A percentile compares a stretch with the other conserved stretches of the same genome.
phyloP scores from a whole-genome alignment of 2,888 invertebrate genomes.

The Holacanthella duospinosa region DNA sequence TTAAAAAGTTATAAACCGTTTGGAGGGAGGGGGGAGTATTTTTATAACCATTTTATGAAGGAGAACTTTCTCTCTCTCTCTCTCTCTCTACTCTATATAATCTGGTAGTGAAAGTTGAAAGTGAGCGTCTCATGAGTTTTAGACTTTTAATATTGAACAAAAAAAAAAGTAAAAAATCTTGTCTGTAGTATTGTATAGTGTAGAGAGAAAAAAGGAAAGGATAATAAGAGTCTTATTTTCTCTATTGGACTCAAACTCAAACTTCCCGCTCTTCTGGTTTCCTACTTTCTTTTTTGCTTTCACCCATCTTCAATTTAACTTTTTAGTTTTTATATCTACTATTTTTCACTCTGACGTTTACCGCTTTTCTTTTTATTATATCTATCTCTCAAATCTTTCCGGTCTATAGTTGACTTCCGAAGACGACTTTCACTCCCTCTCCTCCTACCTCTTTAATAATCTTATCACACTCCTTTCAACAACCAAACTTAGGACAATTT shows the following conservation, averaged over 20 bases:
- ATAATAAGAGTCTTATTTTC: no score
- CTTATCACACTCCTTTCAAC: background rate
- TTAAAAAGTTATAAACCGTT: background rate
- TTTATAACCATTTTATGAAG: background rate
- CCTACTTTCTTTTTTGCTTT: background rate
- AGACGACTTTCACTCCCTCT: background rate
- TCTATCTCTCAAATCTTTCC: background rate
- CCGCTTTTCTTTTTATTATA: background rate
- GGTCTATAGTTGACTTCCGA: background rate
- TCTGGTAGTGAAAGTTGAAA: no score
- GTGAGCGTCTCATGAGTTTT: no score
- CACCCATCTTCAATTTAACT: background rate
- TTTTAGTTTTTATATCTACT: background rate
- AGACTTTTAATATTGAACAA: no score
- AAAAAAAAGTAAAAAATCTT: no score
- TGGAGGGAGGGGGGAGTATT: background rate
- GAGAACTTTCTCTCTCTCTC: no score
- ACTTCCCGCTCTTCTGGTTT: background rate
- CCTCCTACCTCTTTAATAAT: background rate
- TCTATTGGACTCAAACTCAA: no score
- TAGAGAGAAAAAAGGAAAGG: background rate
- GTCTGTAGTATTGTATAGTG: no score
- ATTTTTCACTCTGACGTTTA: slow-evolving; percentile 2
- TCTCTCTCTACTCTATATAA: no score
- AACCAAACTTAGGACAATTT: background rate